phyloP scores from a whole-genome alignment of 2,797 vertebrate species.

The Hippoglossus hippoglossus region DNA sequence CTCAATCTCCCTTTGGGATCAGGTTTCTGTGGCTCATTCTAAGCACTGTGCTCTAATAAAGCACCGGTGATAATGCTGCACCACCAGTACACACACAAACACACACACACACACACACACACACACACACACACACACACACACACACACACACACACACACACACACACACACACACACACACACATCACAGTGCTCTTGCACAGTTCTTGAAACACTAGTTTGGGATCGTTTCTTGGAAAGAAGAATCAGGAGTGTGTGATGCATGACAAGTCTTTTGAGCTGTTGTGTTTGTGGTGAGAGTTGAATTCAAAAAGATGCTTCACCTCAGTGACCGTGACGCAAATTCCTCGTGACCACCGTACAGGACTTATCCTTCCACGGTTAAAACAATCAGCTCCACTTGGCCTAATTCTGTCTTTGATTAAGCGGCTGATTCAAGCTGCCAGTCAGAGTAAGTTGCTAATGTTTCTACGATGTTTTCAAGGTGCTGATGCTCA shows the following conservation, averaged over 20 bases:
- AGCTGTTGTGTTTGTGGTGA: not conserved
- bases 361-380: not conserved
- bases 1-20: constrained; percentile 79
- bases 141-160: constrained; percentile 7
- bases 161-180: constrained; percentile 7
- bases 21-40: constrained; percentile 70
- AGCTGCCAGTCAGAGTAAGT: not conserved
- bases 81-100: constrained; percentile 6
- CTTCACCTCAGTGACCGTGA: not conserved
- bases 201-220: constrained; percentile 38
- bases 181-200: constrained; percentile 4
- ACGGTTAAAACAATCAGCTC: not conserved
- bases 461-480: not conserved
- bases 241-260: constrained; percentile 25
- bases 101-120: constrained; percentile 9
- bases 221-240: constrained; percentile 37
- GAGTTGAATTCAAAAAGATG: constrained; percentile 11
- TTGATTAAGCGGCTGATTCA: not conserved
- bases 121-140: constrained; percentile 13
- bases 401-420: not conserved
- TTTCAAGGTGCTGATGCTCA: constrained; percentile 8
- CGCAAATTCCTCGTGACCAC: too few species aligned
- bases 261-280: constrained; percentile 12
- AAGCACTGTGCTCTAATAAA: constrained; percentile 73
- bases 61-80: constrained; percentile 63